These are phyloP conservation scores for Eugnorisma glareosa DNA, from an alignment of 2,888 invertebrate genomes.

Conservation along the genomic window DNA sequence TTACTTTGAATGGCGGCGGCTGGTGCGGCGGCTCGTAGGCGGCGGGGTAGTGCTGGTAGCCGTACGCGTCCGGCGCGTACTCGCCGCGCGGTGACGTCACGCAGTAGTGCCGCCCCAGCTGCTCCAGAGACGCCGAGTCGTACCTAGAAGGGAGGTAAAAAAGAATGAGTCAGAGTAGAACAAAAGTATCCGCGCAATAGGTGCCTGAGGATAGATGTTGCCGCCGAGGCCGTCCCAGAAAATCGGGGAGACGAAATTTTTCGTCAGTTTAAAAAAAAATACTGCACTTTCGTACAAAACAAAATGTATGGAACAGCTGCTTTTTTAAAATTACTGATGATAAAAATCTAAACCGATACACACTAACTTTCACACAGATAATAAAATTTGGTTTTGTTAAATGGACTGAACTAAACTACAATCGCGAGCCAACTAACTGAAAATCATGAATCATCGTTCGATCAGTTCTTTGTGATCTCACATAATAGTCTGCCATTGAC, in stretches of 20 bases:
- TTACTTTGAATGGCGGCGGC: slow-evolving; percentile 81
- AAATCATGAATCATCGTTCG: neutral
- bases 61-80: slow-evolving; percentile 87
- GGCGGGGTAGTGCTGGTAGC: slow-evolving; percentile 87
- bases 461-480: slow-evolving; percentile 2
- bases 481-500: neutral
- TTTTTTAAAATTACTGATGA: too few relatives aligned
- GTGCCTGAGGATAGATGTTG: too few relatives aligned
- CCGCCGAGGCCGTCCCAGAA: neutral
- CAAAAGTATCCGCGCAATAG: neutral
- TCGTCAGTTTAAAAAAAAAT: too few relatives aligned
- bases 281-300: too few relatives aligned
- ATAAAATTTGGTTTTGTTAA: neutral
- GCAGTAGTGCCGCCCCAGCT: slow-evolving; percentile 87
- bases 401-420: neutral
- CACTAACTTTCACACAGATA: neutral
- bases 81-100: slow-evolving; percentile 89
- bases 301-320: too few relatives aligned
- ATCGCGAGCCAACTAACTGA: neutral
- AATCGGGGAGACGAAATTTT: too few relatives aligned
- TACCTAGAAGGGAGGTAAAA: slow-evolving; percentile 77
- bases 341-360: too few relatives aligned
- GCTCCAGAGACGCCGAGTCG: slow-evolving; percentile 87
- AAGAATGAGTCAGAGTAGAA: neutral
- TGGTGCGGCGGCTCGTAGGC: slow-evolving; percentile 83